A percentile compares a stretch with the other conserved stretches of the same genome.
Conservation (phyloP, 2,888 invertebrate genomes). For the Coelinius sp. region DNA sequence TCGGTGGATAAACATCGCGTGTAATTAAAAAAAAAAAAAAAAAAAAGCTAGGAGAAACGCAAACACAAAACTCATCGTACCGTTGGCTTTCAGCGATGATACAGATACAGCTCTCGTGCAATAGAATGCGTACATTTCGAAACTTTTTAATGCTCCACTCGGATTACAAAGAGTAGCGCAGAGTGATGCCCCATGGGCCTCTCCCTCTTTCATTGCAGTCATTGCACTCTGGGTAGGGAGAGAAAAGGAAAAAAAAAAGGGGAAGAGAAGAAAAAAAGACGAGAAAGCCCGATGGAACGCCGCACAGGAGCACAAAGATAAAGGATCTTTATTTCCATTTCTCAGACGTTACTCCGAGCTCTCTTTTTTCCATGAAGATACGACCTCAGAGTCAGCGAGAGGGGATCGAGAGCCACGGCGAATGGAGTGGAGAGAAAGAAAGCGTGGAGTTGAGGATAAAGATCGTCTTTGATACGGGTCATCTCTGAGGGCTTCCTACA, state of each 20-base stretch:
- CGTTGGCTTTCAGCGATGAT: neutral
- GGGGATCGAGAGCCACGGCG: constrained; percentile 4
- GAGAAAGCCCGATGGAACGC: constrained; percentile 48
- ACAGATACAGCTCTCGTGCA: neutral
- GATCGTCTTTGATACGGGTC: constrained; percentile 52
- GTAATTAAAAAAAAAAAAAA: constrained; percentile 5
- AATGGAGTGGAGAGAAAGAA: constrained; percentile 4
- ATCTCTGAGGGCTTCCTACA: constrained; percentile 21
- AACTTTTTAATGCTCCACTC: constrained; percentile 6
- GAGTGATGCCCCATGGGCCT: constrained; percentile 9
- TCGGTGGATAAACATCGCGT: constrained; percentile 35
- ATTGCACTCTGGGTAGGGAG: constrained; percentile 38
- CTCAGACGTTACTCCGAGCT: constrained; percentile 47
- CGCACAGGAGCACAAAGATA: constrained; percentile 46
- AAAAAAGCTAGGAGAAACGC: neutral
- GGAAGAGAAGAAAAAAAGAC: constrained; percentile 40
- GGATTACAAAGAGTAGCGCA: neutral
- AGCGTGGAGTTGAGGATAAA: constrained; percentile 46
- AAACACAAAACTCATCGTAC: neutral
- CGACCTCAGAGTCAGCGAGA: constrained; percentile 33
- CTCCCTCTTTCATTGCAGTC: constrained; percentile 37
- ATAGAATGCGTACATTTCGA: neutral
- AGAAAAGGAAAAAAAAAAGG: neutral
- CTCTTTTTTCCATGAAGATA: constrained; percentile 47
- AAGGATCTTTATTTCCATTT: constrained; percentile 55